Percentiles rank a stretch among this genome's conserved stretches.
phyloP scores from a whole-genome alignment of 1,140 invertebrate species.

The Meloidogyne hapla region DNA sequence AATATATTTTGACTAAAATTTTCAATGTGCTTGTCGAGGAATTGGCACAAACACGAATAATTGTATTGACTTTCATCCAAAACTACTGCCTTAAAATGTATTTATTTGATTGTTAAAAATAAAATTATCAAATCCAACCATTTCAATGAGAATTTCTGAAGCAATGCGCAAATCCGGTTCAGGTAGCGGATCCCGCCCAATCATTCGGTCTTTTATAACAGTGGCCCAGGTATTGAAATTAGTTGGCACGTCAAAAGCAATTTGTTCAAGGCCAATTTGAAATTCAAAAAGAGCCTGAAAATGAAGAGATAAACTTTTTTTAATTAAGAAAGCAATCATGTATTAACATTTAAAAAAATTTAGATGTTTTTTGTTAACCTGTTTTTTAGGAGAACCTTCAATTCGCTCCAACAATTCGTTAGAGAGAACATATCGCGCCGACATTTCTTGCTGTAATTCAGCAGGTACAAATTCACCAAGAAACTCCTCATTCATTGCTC shows the following conservation, averaged over 20 bases:
- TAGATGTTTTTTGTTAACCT: not conserved
- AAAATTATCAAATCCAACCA: constrained; percentile 14
- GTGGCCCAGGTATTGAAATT: constrained; percentile 33
- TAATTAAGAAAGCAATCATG: not conserved
- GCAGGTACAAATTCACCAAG: not conserved
- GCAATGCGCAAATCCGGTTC: constrained; percentile 17
- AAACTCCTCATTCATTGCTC: not conserved
- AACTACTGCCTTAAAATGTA: constrained; percentile 26
- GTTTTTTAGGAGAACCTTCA: constrained; percentile 8
- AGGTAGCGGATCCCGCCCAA: constrained; percentile 7
- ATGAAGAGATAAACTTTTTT: not conserved
- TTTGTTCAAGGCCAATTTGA: constrained; percentile 29
- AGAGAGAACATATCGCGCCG: constrained; percentile 22
- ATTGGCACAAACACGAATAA: constrained; percentile 30
- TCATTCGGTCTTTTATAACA: constrained; percentile 21
- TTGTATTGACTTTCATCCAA: constrained; percentile 31
- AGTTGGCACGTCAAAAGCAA: constrained; percentile 13
- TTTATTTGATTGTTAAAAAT: not conserved
- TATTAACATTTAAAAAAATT: not conserved
- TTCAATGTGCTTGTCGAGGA: constrained; percentile 16
- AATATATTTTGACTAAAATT: constrained; percentile 14
- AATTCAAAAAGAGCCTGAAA: constrained; percentile 23
- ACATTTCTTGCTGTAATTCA: not conserved
- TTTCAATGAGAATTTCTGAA: constrained; percentile 29
- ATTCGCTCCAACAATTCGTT: constrained; percentile 24